Evolutionary conservation across 2,797 vertebrate genomes (phyloP).

Genomic region (Glyptemys insculpta): DNA sequence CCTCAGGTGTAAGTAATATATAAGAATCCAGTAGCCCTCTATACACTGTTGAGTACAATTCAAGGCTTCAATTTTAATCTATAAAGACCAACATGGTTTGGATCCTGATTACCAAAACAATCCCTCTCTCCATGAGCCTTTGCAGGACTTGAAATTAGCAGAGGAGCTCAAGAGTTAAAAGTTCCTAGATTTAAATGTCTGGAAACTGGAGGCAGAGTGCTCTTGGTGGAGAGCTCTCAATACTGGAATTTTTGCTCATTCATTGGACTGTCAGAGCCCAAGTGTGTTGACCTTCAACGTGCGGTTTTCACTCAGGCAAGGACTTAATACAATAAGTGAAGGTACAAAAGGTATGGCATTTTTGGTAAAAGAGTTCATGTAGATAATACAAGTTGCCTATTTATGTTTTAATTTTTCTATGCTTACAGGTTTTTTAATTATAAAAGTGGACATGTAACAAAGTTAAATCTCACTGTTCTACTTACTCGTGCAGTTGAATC

Average conservation of each 20-base stretch:
- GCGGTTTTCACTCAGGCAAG: background rate
- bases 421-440: too few species aligned
- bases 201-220: background rate
- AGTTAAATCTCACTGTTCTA: background rate
- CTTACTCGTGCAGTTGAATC: slow-evolving; percentile 95
- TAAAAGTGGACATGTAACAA: background rate
- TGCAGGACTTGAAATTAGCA: background rate
- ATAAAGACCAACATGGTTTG: background rate
- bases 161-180: background rate
- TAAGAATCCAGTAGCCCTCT: background rate
- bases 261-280: background rate
- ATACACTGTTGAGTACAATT: background rate
- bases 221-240: background rate
- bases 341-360: background rate
- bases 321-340: background rate
- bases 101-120: background rate
- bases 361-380: background rate
- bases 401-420: background rate
- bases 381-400: background rate
- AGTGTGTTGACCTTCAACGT: background rate
- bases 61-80: background rate
- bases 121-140: background rate
- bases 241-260: background rate
- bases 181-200: background rate
- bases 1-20: background rate